Evolutionary conservation across 1,140 invertebrate genomes (phyloP).

Genomic region (Asobara japonica): DNA sequence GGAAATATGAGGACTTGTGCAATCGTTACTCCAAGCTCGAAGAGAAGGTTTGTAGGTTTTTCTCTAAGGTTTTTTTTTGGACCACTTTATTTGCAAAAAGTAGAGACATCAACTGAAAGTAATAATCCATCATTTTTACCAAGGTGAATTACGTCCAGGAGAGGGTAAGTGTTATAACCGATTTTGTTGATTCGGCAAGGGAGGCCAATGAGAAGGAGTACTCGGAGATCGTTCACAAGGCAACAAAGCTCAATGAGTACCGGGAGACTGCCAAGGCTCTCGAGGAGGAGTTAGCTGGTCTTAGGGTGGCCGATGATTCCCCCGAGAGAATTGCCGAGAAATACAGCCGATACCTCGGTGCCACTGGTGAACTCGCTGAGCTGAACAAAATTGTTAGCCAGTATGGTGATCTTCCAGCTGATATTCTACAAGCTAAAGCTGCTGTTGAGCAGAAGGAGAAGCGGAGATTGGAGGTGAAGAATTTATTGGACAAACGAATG

Average conservation of each 20-base stretch:
- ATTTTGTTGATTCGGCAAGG: constrained; percentile 32
- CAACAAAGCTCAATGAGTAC: constrained; percentile 52
- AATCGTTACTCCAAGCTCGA: constrained; percentile 44
- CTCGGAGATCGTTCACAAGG: constrained; percentile 43
- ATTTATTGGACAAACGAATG: constrained; percentile 42
- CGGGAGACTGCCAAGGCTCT: constrained; percentile 44
- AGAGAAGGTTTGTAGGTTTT: too few species aligned
- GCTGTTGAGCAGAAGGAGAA: constrained; percentile 48
- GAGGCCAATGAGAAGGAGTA: constrained; percentile 41
- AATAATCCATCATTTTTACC: too few species aligned
- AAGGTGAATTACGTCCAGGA: constrained; percentile 41
- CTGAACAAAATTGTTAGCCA: constrained; percentile 46
- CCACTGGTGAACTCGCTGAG: constrained; percentile 43
- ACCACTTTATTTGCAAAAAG: too few species aligned
- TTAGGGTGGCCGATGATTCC: constrained; percentile 46
- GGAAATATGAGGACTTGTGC: constrained; percentile 47
- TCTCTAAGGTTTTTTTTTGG: too few species aligned
- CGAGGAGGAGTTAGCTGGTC: constrained; percentile 41
- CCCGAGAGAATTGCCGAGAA: constrained; percentile 48
- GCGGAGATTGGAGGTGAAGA: constrained; percentile 48
- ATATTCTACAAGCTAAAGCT: constrained; percentile 56
- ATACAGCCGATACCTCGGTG: constrained; percentile 45
- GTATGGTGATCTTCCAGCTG: constrained; percentile 55
- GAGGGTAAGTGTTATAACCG: constrained; percentile 39
- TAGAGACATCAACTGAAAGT: too few species aligned